Conservation (phyloP, 2,888 invertebrate genomes). For the Lacanobia oleracea region DNA sequence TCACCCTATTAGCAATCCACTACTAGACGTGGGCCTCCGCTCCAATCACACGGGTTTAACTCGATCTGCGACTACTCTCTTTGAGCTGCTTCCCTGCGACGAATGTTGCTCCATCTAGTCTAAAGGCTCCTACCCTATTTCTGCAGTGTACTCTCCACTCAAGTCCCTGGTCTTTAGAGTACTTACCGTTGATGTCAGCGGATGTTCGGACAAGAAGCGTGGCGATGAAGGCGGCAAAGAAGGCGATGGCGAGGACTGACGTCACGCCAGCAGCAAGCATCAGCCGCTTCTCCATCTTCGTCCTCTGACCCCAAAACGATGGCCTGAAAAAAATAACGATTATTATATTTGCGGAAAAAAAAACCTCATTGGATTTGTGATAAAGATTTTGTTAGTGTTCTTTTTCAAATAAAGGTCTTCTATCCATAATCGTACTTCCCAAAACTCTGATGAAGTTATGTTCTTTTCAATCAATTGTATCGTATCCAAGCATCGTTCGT, state of each 20-base stretch:
- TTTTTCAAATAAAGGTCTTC: not conserved
- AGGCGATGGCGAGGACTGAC: slow-evolving; percentile 79
- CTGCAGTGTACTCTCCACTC: too few relatives aligned
- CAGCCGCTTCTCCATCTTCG: slow-evolving; percentile 83
- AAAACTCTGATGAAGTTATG: not conserved
- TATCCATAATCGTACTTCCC: not conserved
- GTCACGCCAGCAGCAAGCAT: slow-evolving; percentile 77
- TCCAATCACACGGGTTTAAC: not conserved
- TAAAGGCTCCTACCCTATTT: not conserved
- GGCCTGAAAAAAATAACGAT: slow-evolving; percentile 72
- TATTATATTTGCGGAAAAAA: slow-evolving; percentile 3
- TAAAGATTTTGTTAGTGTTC: too few relatives aligned
- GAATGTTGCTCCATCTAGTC: not conserved
- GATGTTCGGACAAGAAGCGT: slow-evolving; percentile 74
- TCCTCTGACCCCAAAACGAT: slow-evolving; percentile 84
- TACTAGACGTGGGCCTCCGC: not conserved
- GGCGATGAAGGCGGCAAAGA: slow-evolving; percentile 82
- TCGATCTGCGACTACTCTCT: not conserved
- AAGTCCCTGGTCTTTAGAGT: not conserved
- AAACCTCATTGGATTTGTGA: not conserved
- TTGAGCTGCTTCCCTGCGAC: not conserved
- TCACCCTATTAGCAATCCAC: not conserved
- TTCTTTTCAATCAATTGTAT: slow-evolving; percentile 5
- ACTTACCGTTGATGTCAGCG: slow-evolving; percentile 77
- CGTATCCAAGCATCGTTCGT: not conserved